Base-by-base conservation (phyloP, 1,140 invertebrate genomes). In the Drosophila truncata region DNA sequence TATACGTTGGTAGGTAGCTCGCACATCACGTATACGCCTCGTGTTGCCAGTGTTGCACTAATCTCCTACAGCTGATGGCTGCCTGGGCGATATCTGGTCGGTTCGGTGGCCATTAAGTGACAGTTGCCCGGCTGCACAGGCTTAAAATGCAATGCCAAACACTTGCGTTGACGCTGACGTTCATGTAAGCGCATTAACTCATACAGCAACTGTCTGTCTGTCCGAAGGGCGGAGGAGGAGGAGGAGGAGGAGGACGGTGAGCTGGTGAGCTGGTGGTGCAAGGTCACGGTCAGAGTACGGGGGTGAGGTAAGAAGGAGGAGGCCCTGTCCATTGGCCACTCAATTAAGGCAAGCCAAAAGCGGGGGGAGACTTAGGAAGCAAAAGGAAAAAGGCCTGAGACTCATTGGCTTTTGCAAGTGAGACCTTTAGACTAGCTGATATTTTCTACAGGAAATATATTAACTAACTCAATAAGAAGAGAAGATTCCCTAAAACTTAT, bases 121-220 rank as follows among this genome's bases (percentile, higher is more conserved):
- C 76, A 78, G 76, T 78, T 78, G 76, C 65, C 65, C 74, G 76
- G 76, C 74, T 78, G 76, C 74, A 71, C 42, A 50, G 60, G 84
- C 84, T 88, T 88, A 80, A 77, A 87, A 83, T 80, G 72, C 80
- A 88, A 88, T 88, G 80, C 69, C 80, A 84, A 80, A 83, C 84
- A 87, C 84, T 88, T 88, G 65, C 84, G 74, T 77, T 76, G 61
- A 65, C 73, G 74, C 55, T 35, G 63, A 55, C 59, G 75, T 71
- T 61, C 62, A 69, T 79, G 67, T 87, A 87, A 87, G 84, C 84
- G 84, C 70, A 87, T 87, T 86, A 87, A 82, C 80, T 66, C 72
- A 63, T 74, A 74, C 69, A 41, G 63, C 65, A 46, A 58, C 23
- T 58, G 55, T n/a, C 10, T 58, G 55, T n/a, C 10, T 33, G 35